Percentiles rank a stretch among this genome's conserved stretches.
These are phyloP conservation scores for Falco novaeseelandiae DNA, from an alignment of 2,797 vertebrate species.

Conservation along the genomic window DNA sequence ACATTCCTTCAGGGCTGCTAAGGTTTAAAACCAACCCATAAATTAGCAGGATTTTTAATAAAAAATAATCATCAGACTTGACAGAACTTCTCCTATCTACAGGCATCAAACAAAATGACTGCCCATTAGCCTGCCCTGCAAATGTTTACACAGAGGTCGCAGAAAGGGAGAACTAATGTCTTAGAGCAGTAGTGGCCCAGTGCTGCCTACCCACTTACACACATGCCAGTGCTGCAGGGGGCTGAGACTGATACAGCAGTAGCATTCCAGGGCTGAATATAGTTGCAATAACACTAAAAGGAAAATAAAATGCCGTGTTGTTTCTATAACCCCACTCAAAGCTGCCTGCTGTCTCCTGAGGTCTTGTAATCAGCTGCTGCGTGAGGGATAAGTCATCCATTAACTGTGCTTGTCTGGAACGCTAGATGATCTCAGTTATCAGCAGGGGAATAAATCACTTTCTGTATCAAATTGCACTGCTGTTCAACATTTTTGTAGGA, in stretches of 20 bases:
- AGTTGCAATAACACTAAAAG: constrained; percentile 47
- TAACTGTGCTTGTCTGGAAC: constrained; percentile 73
- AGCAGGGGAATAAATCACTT: constrained; percentile 73
- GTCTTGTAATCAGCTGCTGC: constrained; percentile 57
- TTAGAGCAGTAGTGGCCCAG: neutral
- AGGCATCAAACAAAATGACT: neutral
- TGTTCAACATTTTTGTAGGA: constrained; percentile 37
- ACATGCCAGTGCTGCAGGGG: constrained; percentile 1
- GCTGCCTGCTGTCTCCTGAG: constrained; percentile 59
- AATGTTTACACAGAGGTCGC: neutral
- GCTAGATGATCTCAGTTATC: constrained; percentile 76
- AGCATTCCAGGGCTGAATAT: constrained; percentile 32
- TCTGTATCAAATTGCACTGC: constrained; percentile 45
- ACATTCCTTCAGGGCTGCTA: neutral
- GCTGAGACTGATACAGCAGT: neutral
- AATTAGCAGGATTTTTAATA: neutral
- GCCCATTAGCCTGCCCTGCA: neutral
- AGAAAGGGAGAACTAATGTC: neutral
- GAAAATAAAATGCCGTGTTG: constrained; percentile 40
- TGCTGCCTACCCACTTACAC: neutral
- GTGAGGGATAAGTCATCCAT: constrained; percentile 77
- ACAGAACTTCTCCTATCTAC: neutral
- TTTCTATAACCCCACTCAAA: constrained; percentile 57
- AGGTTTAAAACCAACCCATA: neutral
- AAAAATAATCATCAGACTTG: neutral